These are phyloP conservation scores for Halisarca cf. caerulea DNA, from an alignment of 37 sponge, comb jelly and placozoan genomes.

Conservation along the genomic window DNA sequence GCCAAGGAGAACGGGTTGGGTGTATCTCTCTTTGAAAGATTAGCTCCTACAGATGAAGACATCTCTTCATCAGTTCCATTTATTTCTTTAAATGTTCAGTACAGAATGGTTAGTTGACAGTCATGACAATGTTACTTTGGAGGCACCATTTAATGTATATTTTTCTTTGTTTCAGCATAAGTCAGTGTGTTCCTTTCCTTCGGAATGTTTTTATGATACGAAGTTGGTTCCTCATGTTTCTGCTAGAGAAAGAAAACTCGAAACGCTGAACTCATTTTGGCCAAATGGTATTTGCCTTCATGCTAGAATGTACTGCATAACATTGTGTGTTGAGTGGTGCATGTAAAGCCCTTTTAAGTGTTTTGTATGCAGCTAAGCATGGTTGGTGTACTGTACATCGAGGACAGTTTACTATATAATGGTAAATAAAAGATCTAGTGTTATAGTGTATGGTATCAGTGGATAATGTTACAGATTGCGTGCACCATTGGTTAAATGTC, in stretches of 20 bases:
- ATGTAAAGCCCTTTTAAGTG: no score
- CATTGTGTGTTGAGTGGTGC: neutral
- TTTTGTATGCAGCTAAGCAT: no score
- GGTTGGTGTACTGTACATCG: no score
- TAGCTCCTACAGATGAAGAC: constrained; percentile 8
- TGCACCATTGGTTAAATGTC: no score
- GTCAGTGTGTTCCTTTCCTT: constrained; percentile 26
- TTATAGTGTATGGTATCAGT: no score
- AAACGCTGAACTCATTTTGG: constrained; percentile 36
- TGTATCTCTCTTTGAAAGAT: constrained; percentile 25
- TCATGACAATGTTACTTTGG: neutral
- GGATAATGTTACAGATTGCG: no score
- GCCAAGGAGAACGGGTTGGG: neutral
- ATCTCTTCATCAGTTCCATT: neutral
- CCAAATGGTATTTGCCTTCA: constrained; percentile 6
- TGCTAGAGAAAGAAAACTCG: neutral
- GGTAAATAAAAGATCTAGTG: no score
- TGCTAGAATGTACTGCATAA: neutral
- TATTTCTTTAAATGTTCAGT: constrained; percentile 41
- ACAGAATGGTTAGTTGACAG: constrained; percentile 60
- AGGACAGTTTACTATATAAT: no score
- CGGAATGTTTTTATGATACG: constrained; percentile 19
- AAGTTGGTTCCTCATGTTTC: neutral
- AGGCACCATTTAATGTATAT: no score
- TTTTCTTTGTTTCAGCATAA: constrained; percentile 24